Base-by-base conservation (phyloP, 1,140 invertebrate species). In the Charaxes varanes region DNA sequence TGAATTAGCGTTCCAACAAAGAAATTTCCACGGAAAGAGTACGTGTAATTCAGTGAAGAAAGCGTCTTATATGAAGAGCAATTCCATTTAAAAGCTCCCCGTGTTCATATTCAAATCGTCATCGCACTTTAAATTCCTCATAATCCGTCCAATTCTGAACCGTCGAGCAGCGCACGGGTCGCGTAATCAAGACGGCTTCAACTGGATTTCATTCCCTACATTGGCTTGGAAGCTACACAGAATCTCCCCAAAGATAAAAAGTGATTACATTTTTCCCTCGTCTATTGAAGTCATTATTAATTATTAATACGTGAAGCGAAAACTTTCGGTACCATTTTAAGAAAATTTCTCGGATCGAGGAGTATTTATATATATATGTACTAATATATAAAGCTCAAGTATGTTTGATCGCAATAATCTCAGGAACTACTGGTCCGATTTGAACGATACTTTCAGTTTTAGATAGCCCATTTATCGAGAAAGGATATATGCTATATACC, bases 131-230 rank as follows among this genome's bases (percentile, higher is more conserved):
- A 77, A 79, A 83, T 70, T 83, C 73, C 72, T 79, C 72, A 79
- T 83, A 83, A 80, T 83, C 73, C 79, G 62, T 70, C 67, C 76
- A 80, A 83, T 83, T 77, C 62, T 74, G 70, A 68, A 68, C 64
- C 62, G 70, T 64, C 53, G 66, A 61, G 71, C 49, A 61, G 58
- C 58, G 62, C 63, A 59, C 64, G 74, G 64, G 63, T 65, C 71
- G 73, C 55, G 72, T 74, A 79, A 82, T 82, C 70, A 71, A 73
- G 74, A 70, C 65, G 70, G 72, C 68, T 80, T 73, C 66, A 71
- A 53, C 44, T 62, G 71, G 73, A 78, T 82, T 78, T 78, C 50
- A 59, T 67, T 53, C 60, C 60, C 50, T 58, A 68, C 54, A 63
- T 62, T 54, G 61, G 56, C 60, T 52, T 53, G 50, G 45, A 56